Percentiles rank a stretch among this genome's conserved stretches.
Evolutionary conservation across 2,888 invertebrate genomes (phyloP).

Genomic region (Alentia gelatinosa): DNA sequence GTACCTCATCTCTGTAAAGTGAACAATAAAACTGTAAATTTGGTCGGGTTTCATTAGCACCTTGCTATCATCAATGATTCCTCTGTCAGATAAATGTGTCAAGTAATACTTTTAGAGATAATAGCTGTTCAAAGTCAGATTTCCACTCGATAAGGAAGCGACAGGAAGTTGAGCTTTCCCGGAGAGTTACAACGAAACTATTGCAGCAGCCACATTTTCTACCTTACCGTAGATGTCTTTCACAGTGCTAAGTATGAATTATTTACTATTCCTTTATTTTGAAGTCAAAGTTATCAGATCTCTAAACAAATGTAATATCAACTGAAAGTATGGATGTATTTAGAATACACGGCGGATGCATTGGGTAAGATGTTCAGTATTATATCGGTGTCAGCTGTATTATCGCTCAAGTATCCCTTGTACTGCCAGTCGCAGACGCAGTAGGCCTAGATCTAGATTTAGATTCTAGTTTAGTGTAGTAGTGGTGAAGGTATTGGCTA

Average conservation of each 20-base stretch:
- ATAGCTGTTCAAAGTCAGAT: too few species aligned
- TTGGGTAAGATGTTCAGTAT: neutral
- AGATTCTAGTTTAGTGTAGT: too few species aligned
- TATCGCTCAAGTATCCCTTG: neutral
- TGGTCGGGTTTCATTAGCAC: too few species aligned
- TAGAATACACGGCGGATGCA: neutral
- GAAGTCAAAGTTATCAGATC: neutral
- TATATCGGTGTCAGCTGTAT: neutral
- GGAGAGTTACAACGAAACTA: neutral
- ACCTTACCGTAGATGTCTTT: constrained; percentile 33
- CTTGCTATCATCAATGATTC: too few species aligned
- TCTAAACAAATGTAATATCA: neutral
- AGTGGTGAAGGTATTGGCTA: too few species aligned
- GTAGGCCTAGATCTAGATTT: neutral
- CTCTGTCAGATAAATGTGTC: too few species aligned
- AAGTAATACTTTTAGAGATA: too few species aligned
- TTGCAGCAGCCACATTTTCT: neutral
- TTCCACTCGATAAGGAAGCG: too few species aligned
- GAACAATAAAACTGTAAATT: too few species aligned
- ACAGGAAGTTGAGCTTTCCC: too few species aligned
- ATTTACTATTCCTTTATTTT: constrained; percentile 34
- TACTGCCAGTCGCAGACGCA: neutral
- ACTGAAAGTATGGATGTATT: constrained; percentile 21
- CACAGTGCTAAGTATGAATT: constrained; percentile 28
- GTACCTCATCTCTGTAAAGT: too few species aligned